These are phyloP conservation scores for Ovibos moschatus DNA, from an alignment of 2,113 vertebrate species.

Conservation along the genomic window DNA sequence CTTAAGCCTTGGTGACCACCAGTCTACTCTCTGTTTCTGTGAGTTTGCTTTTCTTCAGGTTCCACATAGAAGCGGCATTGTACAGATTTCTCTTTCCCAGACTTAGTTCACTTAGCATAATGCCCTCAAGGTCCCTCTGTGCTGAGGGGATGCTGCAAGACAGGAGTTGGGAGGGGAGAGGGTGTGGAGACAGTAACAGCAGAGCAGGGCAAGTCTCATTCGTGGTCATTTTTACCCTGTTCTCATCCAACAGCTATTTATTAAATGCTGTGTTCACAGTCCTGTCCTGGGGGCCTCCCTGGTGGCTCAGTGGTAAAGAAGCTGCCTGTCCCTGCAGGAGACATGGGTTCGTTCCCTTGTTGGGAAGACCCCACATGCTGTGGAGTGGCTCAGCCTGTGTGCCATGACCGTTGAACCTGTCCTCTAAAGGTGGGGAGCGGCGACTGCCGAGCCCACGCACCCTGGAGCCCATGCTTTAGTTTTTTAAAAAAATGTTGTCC, in stretches of 20 bases:
- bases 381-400: background rate
- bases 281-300: background rate
- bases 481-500: background rate
- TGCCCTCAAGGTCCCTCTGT: background rate
- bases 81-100: background rate
- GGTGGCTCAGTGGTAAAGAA: background rate
- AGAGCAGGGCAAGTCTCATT: background rate
- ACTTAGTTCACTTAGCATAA: background rate
- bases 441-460: background rate
- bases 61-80: background rate
- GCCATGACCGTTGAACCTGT: background rate
- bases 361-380: background rate
- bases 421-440: background rate
- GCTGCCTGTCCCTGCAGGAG: background rate
- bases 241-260: background rate
- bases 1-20: background rate
- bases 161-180: background rate
- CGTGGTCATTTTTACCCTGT: background rate
- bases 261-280: background rate
- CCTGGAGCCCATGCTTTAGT: background rate
- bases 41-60: background rate
- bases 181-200: background rate
- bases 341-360: accelerated
- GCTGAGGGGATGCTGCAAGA: background rate
- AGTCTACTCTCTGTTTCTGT: background rate